Evolutionary conservation across 2,113 vertebrate species (phyloP), one percentile per base, ranked within the genome.

Genomic region (Aphyosemion australe): DNA sequence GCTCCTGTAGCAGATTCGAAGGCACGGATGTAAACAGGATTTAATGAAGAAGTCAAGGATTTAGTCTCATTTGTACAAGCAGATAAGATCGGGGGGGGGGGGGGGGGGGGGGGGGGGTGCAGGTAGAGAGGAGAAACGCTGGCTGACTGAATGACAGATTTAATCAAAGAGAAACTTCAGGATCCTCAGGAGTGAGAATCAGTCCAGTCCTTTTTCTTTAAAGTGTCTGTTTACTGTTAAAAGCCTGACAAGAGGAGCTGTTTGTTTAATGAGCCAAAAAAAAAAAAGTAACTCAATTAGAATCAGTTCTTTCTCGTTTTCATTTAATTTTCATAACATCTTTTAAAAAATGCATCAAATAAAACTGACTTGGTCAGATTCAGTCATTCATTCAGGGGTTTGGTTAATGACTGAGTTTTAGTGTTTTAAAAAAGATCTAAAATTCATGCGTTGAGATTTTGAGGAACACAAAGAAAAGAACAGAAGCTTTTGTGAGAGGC

Each of bases 81-180:
- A 68, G 69, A 86, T 77, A 60, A 49, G 72, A 77, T 85, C 77
- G 81, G 72, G 78, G 74, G 48, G n/a, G 15, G n/a, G 16, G 15
- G n/a, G 39, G 48, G 57, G 69, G 65, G 42, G 62, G 46, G 48
- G 32, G 37, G 37, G 14, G 48, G n/a, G n/a, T n/a, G 42, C 7
- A 18, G 69, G 74, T 55, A 45, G 19, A 45, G 55, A 67, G 43
- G 26, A 26, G 60, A 78, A 69, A 72, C 64, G 45, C 69, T 47
- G 13, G 69, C 59, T 43, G 75, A 72, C 63, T 74, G 58, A 78
- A 73, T 67, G 71, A 84, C 78, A 82, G 49, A 26, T 71, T 74
- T 84, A 79, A 85, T 85, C 56, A 52, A 72, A 87, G 74, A 80
- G 69, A 70, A 84, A 82, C 79, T 74, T 60, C 56, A 54, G 52